Percentiles rank a stretch among this genome's conserved stretches.
These are phyloP conservation scores for Actias luna DNA, from an alignment of 2,888 invertebrate genomes.

Conservation along the genomic window DNA sequence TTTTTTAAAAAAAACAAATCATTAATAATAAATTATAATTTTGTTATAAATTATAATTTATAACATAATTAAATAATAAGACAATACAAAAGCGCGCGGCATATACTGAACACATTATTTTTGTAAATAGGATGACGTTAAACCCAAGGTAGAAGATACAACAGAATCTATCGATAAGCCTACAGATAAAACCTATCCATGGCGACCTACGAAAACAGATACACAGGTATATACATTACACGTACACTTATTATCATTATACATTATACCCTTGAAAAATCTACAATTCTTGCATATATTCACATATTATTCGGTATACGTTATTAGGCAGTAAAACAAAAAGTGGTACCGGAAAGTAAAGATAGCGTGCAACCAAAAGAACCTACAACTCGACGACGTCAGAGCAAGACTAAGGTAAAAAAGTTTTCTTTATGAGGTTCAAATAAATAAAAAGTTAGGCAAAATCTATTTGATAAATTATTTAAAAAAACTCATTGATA, in stretches of 20 bases:
- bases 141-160: conserved; percentile 56
- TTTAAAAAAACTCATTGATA: conserved; percentile 14
- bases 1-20: not conserved
- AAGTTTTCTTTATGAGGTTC: conserved; percentile 23
- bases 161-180: conserved; percentile 59
- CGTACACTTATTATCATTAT: conserved; percentile 32
- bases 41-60: conserved; percentile 14
- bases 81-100: conserved; percentile 17
- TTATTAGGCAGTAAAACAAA: conserved; percentile 53
- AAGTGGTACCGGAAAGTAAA: conserved; percentile 52
- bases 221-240: conserved; percentile 54
- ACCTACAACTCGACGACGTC: conserved; percentile 37
- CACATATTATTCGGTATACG: conserved; percentile 23
- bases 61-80: conserved; percentile 5
- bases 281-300: not conserved
- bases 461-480: conserved; percentile 18
- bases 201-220: conserved; percentile 72
- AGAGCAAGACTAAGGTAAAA: conserved; percentile 57
- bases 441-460: not conserved
- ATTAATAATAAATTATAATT: conserved; percentile 12
- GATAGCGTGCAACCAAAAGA: conserved; percentile 41
- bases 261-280: conserved; percentile 21
- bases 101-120: conserved; percentile 42
- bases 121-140: conserved; percentile 69
- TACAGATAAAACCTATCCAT: conserved; percentile 64